These are phyloP conservation scores for Todiramphus saurophagus DNA, from an alignment of 2,113 vertebrate species.

Conservation along the genomic window DNA sequence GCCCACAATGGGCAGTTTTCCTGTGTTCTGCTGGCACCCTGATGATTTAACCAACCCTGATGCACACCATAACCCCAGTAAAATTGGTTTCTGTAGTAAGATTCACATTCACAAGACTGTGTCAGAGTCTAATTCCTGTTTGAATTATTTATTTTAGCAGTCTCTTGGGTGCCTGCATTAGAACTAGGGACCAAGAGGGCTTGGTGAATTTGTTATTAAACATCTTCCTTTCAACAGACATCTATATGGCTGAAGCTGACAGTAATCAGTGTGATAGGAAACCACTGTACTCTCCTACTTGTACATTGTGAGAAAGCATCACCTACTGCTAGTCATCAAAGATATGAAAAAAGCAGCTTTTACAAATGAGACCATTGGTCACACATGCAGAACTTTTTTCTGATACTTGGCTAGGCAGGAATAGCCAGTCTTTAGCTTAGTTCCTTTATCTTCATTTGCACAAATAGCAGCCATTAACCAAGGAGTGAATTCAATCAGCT, in stretches of 20 bases:
- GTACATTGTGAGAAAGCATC: background rate
- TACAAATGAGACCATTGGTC: background rate
- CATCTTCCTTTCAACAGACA: background rate
- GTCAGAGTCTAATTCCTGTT: background rate
- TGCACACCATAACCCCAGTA: background rate
- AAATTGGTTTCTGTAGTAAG: background rate
- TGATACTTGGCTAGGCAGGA: background rate
- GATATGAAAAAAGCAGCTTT: background rate
- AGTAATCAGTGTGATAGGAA: background rate
- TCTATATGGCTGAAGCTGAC: background rate
- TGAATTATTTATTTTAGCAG: background rate
- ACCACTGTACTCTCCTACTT: background rate
- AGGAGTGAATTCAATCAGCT: conserved; percentile 59
- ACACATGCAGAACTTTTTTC: background rate
- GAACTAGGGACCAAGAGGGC: background rate
- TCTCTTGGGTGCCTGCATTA: background rate
- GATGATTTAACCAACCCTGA: background rate
- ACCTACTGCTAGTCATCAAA: background rate
- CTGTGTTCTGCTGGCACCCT: background rate
- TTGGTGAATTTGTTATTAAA: background rate
- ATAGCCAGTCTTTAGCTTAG: conserved; percentile 5
- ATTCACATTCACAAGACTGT: background rate
- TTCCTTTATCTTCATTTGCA: conserved; percentile 65
- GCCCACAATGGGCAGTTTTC: background rate
- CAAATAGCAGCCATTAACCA: conserved; percentile 57